phyloP scores from a whole-genome alignment of 2,888 invertebrate species.

The Tinea trinotella region DNA sequence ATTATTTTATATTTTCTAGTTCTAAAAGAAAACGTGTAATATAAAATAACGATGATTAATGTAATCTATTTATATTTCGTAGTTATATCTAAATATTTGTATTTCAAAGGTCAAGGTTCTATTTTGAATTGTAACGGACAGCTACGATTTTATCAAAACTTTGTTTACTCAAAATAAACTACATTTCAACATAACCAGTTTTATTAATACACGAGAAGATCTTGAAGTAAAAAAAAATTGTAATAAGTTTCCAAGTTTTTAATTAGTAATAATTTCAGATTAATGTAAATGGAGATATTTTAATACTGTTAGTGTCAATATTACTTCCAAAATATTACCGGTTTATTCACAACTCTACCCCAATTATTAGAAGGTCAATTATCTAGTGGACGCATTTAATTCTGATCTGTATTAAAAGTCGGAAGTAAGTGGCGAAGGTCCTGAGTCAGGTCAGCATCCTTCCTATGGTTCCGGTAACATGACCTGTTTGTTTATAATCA shows the following conservation, averaged over 20 bases:
- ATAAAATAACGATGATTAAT: too few relatives aligned
- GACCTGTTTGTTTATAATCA: constrained; percentile 14
- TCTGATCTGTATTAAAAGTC: constrained; percentile 13
- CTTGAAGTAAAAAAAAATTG: too few relatives aligned
- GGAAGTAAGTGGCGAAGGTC: constrained; percentile 17
- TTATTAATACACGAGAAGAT: too few relatives aligned
- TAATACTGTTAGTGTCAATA: background rate
- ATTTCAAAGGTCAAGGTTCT: too few relatives aligned
- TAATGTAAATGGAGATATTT: background rate
- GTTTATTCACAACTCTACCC: constrained; percentile 6
- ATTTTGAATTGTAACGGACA: too few relatives aligned
- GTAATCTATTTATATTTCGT: too few relatives aligned
- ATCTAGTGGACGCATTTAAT: constrained; percentile 11
- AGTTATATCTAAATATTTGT: too few relatives aligned
- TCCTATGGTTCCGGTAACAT: constrained; percentile 16
- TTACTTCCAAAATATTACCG: constrained; percentile 9
- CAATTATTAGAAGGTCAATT: constrained; percentile 16
- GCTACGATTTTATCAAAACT: too few relatives aligned
- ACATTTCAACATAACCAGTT: too few relatives aligned
- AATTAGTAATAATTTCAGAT: background rate
- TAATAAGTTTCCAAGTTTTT: background rate
- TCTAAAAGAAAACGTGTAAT: too few relatives aligned
- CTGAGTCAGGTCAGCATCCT: constrained; percentile 13
- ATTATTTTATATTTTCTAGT: too few relatives aligned
- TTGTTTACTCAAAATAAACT: too few relatives aligned